These are phyloP conservation scores for Halichoerus grypus DNA, from an alignment of 2,113 vertebrate genomes.

Conservation along the genomic window DNA sequence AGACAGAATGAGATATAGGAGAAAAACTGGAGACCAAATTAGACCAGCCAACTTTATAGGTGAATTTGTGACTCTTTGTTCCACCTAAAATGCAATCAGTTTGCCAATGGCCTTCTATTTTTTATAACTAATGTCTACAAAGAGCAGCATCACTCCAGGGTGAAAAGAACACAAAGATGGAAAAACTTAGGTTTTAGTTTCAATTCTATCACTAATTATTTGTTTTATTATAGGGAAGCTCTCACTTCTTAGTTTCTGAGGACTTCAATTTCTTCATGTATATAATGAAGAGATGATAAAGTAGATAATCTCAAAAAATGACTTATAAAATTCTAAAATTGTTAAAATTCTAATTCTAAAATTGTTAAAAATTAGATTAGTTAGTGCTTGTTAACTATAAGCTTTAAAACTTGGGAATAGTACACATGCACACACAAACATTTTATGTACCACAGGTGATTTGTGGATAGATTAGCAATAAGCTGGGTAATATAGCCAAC, in stretches of 20 bases:
- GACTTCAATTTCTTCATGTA: not conserved
- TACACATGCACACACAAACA: not conserved
- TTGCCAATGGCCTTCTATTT: not conserved
- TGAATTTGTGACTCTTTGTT: not conserved
- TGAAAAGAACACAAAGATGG: not conserved
- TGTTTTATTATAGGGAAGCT: not conserved
- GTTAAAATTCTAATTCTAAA: not conserved
- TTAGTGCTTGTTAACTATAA: constrained; percentile 8
- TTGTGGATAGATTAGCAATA: not conserved
- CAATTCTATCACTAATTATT: not conserved
- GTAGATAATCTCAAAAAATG: constrained; percentile 36
- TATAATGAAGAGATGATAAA: not conserved
- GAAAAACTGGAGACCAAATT: constrained; percentile 2
- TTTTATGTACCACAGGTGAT: constrained; percentile 7
- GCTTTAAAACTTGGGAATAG: constrained; percentile 7
- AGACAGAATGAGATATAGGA: not conserved
- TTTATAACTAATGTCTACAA: not conserved
- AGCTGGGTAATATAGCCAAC: not conserved
- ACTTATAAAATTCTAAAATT: constrained; percentile 49
- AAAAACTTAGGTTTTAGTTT: not conserved
- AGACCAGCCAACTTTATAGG: not conserved
- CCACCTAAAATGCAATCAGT: not conserved
- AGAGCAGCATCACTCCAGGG: not conserved
- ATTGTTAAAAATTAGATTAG: not conserved
- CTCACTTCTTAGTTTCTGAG: constrained; percentile 30